Conservation (phyloP, 2,888 invertebrate species). For the Axea sp. region DNA sequence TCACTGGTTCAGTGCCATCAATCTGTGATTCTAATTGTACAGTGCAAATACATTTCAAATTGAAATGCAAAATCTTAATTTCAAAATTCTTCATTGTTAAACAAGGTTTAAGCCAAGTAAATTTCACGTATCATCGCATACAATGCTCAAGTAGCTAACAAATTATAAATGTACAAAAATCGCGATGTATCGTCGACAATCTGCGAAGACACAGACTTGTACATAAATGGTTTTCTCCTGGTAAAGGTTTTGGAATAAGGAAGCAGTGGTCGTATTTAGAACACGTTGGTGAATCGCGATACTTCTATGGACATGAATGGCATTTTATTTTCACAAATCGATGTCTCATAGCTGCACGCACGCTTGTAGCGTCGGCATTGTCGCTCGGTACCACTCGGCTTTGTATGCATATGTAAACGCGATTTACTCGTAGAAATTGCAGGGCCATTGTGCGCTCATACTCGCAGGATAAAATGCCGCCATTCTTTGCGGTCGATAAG, state of each 20-base stretch:
- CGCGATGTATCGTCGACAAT: conserved; percentile 46
- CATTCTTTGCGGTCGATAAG: conserved; percentile 66
- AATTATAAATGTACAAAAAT: conserved; percentile 56
- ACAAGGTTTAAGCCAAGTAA: conserved; percentile 7
- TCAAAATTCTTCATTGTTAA: conserved; percentile 33
- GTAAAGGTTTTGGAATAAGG: conserved; percentile 52
- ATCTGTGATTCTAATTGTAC: no score
- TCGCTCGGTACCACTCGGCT: conserved; percentile 66
- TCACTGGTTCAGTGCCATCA: no score
- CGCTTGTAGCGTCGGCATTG: conserved; percentile 64
- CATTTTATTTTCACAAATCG: conserved; percentile 70
- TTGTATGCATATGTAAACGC: conserved; percentile 73
- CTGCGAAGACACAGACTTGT: conserved; percentile 23
- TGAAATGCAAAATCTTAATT: no score
- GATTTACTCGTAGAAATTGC: conserved; percentile 68
- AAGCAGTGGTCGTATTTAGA: conserved; percentile 52
- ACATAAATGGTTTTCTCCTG: conserved; percentile 36
- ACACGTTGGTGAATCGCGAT: conserved; percentile 68
- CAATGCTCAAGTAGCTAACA: conserved; percentile 38
- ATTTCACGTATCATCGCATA: conserved; percentile 42
- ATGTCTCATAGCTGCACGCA: conserved; percentile 63
- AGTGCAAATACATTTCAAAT: no score
- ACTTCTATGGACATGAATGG: conserved; percentile 69
- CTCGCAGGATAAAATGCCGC: conserved; percentile 55
- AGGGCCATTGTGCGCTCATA: conserved; percentile 66